Evolutionary conservation across 2,888 invertebrate species (phyloP), one percentile per base, ranked within the genome.

Genomic region (Agriopis marginaria): DNA sequence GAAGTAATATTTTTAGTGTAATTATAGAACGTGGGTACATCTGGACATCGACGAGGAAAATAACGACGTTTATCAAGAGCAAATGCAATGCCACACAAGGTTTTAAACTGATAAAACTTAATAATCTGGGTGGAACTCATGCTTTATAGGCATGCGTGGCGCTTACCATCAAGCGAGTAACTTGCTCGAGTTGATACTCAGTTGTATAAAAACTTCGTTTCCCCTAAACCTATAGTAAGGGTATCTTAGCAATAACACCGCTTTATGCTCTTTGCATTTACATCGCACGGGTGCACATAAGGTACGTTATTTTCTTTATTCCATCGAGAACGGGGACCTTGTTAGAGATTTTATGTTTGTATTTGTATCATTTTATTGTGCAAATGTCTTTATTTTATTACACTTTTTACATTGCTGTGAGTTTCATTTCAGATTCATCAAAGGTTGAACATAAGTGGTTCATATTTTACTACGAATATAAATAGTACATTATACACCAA

Each of bases 231-330:
- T 77, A 77, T 81, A 76, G 82, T 79, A 82, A 77, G 78, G 80
- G 80, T 79, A 73, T 70, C 73, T 73, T 74, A 70, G 77, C 79
- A 82, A 80, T 80, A 79, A 78, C 77, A 61, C 75, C 72, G 78
- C 72, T 75, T 77, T 75, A 80, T 79, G 74, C 77, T 78, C 74
- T 78, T 78, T 80, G 81, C 78, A 80, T 81, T 80, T 80, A 82
- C 77, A 79, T 78, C 64, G 72, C 71, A 60, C 70, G 73, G 70
- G 71, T 73, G 74, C 70, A 75, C 71, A 59, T 73, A 44, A 23
- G 42, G 10, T 45, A 68, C 56, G 67, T 70, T 72, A 73, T 70
- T 72, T 73, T 75, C 69, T 73, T 70, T 72, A 73, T 73, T 72
- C 64, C 53, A 59, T 69, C 63, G 64, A 56, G 68, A 66, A 68